A percentile compares a stretch with the other conserved stretches of the same genome.
phyloP scores from a whole-genome alignment of 2,113 vertebrate species.

The Tringa solitaria region DNA sequence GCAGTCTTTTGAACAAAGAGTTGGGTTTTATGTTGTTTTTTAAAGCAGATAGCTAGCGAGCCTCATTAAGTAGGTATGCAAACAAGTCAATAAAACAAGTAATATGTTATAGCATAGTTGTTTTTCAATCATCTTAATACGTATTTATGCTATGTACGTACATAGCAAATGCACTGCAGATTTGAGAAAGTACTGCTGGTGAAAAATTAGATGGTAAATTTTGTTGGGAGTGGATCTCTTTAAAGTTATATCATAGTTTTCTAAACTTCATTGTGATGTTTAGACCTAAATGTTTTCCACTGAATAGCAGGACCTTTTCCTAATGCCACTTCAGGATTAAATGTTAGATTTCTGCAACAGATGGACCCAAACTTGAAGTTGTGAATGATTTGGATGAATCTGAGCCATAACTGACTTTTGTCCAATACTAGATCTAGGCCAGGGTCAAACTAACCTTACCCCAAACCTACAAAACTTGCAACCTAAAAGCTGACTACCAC shows the following conservation, averaged over 20 bases:
- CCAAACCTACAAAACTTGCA: background rate
- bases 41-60: background rate
- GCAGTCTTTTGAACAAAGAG: background rate
- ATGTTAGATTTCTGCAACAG: background rate
- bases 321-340: background rate
- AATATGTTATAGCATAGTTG: background rate
- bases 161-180: background rate
- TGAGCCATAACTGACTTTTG: background rate
- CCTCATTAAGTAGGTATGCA: background rate
- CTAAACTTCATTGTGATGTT: background rate
- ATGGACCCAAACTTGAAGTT: background rate
- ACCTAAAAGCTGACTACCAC: background rate
- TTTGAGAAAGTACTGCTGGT: background rate
- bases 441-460: background rate
- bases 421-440: background rate
- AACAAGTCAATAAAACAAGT: background rate
- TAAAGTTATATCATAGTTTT: background rate
- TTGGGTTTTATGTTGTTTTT: background rate
- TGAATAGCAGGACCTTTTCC: background rate
- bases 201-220: background rate
- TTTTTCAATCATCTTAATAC: background rate
- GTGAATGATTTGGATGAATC: background rate
- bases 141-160: background rate
- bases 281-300: background rate
- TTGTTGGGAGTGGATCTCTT: background rate